phyloP scores from a whole-genome alignment of 2,888 invertebrate genomes.

The Brachylomia viminalis region DNA sequence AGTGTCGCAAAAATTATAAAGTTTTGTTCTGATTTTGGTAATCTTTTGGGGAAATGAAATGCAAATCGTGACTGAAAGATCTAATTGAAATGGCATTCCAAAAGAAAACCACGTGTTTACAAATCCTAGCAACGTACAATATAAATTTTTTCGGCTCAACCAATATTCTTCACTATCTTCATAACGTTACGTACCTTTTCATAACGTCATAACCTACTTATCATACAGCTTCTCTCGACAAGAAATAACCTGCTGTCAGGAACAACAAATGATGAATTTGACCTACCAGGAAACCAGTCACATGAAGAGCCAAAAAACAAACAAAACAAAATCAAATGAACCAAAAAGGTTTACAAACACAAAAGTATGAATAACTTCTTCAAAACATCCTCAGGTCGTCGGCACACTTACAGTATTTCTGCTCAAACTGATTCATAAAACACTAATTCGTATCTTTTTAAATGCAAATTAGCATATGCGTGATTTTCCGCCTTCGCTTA shows the following conservation, averaged over 20 bases:
- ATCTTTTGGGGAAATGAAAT: not conserved
- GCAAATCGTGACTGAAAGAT: not conserved
- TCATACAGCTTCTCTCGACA: not conserved
- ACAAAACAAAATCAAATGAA: conserved; percentile 32
- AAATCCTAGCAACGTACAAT: too few species aligned
- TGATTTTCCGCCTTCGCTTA: conserved; percentile 63
- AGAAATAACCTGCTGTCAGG: not conserved
- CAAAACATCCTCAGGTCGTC: conserved; percentile 60
- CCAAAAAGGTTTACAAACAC: conserved; percentile 44
- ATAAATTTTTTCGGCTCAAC: not conserved
- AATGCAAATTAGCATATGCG: conserved; percentile 70
- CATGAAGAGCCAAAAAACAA: conserved; percentile 3
- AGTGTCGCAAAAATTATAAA: not conserved
- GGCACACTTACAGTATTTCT: conserved; percentile 66
- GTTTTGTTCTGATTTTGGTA: conserved; percentile 1
- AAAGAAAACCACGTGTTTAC: not conserved
- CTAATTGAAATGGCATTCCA: too few species aligned
- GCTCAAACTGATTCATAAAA: conserved; percentile 60
- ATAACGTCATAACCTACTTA: not conserved
- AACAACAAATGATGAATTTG: not conserved
- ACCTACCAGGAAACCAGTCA: conserved; percentile 42
- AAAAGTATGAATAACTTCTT: conserved; percentile 50
- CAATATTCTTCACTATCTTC: not conserved
- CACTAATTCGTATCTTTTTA: conserved; percentile 70
- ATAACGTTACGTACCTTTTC: too few species aligned